phyloP scores from a whole-genome alignment of 2,888 invertebrate species.

The Mesorhabditis spiculigera region DNA sequence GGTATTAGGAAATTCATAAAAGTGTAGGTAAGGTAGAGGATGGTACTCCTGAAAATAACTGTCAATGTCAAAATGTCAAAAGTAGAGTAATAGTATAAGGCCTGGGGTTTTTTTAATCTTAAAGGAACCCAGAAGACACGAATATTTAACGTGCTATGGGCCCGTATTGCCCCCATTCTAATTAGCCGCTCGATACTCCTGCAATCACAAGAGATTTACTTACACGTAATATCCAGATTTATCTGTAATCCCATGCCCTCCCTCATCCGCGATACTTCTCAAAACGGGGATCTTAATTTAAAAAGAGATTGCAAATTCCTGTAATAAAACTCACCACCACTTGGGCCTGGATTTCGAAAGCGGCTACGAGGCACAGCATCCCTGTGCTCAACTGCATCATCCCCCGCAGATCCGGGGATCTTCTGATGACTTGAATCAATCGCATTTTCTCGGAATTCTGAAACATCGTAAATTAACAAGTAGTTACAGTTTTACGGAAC shows the following conservation, averaged over 20 bases:
- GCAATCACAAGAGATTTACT: neutral
- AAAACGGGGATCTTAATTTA: slow-evolving; percentile 2
- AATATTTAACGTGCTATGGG: no score
- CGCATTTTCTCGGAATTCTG: neutral
- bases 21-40: slow-evolving; percentile 84
- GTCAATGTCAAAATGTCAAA: neutral
- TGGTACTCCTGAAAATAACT: slow-evolving; percentile 70
- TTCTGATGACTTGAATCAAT: neutral
- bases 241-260: neutral
- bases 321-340: neutral
- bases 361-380: neutral
- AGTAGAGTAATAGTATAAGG: neutral
- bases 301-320: neutral
- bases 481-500: no score
- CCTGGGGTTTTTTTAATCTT: no score
- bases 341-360: slow-evolving; percentile 1
- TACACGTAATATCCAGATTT: slow-evolving; percentile 5
- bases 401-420: neutral
- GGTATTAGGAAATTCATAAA: slow-evolving; percentile 89
- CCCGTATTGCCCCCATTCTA: no score
- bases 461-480: no score
- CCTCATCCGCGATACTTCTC: neutral
- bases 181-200: no score
- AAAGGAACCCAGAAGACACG: no score
- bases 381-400: neutral